A percentile compares a stretch with the other conserved stretches of the same genome.
Conservation (phyloP, 2,113 vertebrate species). For the Nettapus auritus region DNA sequence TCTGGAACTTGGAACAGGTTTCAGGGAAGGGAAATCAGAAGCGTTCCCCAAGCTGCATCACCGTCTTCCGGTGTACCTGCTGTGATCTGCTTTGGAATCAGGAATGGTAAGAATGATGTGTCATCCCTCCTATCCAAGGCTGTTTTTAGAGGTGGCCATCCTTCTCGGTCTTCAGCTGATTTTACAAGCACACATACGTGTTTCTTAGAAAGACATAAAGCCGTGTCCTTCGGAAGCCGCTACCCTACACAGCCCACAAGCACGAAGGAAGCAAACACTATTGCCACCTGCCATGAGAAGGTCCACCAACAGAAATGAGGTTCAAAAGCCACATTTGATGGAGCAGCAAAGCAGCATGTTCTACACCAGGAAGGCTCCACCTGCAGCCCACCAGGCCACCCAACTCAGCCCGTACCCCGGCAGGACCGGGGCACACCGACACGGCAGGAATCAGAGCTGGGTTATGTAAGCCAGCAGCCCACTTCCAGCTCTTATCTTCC, state of each 20-base stretch:
- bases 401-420: neutral
- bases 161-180: neutral
- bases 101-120: neutral
- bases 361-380: neutral
- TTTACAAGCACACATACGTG: rapidly evolving
- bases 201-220: neutral
- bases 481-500: neutral
- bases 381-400: neutral
- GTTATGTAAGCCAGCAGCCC: slow-evolving; percentile 11
- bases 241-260: neutral
- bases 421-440: neutral
- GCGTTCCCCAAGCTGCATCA: neutral
- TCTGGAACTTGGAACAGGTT: neutral
- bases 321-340: neutral
- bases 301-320: neutral
- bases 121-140: neutral
- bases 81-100: neutral
- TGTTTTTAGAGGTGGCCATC: neutral
- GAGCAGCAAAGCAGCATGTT: rapidly evolving
- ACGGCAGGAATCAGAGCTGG: neutral
- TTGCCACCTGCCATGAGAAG: neutral
- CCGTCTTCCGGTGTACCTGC: neutral
- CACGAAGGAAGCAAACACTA: neutral
- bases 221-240: neutral
- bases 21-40: neutral